Evolutionary conservation across 2,797 vertebrate species (phyloP), one percentile per base, ranked within the genome.

Genomic region (Silurus lanzhouensis): DNA sequence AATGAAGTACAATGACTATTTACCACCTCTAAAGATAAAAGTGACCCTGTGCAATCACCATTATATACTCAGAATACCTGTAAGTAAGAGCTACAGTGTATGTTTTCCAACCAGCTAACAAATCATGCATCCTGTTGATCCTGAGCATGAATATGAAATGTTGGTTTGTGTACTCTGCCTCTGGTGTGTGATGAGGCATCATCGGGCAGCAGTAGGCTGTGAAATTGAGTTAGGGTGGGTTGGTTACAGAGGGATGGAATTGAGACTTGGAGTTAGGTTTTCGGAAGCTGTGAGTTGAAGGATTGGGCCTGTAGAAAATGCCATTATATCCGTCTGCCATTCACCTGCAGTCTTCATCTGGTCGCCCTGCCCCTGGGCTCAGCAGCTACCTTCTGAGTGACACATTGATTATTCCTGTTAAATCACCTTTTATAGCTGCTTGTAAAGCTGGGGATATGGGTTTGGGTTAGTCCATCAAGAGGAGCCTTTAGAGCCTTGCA

Each of bases 141-240:
- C 60, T 22, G 76, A 52, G 52, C 57, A 72, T 91, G 48, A 89
- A 91, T 88, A 70, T 87, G 57, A 87, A 52, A 85, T 81, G 70
- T 81, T 27, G 83, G 58, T 88, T 85, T 91, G 86, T 91, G 90
- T 92, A 76, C 86, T 88, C 27, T 81, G 86, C 85, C 83, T 31
- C 72, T 81, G 80, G 66, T 70, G 82, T 61, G 77, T 85, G 64
- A 78, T 79, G 84, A 27, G 68, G 22, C 81, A 86, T 89, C 87
- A 89, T 88, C 88, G 82, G 76, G 80, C 89, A 84, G 86, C 79
- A 90, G 83, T 81, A 89, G 83, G 78, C 85, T 90, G 89, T 91
- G 90, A 91, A 92, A 91, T 89, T 89, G 90, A 91, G 89, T 87
- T 82, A 83, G 87, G 86, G 89, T 83, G 88, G 81, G 58, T 58